Evolutionary conservation across 2,113 vertebrate species (phyloP).

Genomic region (Zapus hudsonius): DNA sequence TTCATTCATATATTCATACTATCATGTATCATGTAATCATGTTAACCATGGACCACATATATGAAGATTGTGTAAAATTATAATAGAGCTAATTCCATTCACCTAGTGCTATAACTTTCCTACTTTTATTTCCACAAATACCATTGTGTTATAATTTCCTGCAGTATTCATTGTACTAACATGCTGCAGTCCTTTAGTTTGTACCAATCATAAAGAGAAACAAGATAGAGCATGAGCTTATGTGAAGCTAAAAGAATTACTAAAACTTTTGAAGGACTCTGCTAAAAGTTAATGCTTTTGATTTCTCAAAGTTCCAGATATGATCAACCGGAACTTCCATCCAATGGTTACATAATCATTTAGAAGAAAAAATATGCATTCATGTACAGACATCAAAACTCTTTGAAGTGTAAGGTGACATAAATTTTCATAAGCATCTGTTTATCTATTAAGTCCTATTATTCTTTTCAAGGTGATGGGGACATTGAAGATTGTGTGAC

Average conservation of each 20-base stretch:
- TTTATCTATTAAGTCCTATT: not conserved
- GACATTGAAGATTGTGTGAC: not conserved
- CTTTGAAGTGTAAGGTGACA: constrained; percentile 5
- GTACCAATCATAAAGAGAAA: not conserved
- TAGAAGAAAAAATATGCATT: not conserved
- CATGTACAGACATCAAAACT: not conserved
- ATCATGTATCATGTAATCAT: not conserved
- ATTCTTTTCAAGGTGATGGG: not conserved
- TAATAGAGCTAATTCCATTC: not conserved
- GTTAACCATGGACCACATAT: not conserved
- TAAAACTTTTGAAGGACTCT: not conserved
- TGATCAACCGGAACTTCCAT: not conserved
- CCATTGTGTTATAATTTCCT: not conserved
- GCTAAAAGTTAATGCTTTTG: constrained; percentile 1
- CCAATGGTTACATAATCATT: not conserved
- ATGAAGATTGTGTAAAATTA: not conserved
- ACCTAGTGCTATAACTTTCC: not conserved
- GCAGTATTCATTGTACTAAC: not conserved
- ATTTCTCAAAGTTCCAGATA: not conserved
- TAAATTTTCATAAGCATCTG: not conserved
- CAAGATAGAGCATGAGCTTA: not conserved
- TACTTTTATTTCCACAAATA: not conserved
- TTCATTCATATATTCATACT: not conserved
- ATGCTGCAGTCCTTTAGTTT: not conserved
- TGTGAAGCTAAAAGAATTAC: not conserved